Evolutionary conservation across 2,797 vertebrate genomes (phyloP), one percentile per base, ranked within the genome.

Genomic region (Chloroceryle inda): DNA sequence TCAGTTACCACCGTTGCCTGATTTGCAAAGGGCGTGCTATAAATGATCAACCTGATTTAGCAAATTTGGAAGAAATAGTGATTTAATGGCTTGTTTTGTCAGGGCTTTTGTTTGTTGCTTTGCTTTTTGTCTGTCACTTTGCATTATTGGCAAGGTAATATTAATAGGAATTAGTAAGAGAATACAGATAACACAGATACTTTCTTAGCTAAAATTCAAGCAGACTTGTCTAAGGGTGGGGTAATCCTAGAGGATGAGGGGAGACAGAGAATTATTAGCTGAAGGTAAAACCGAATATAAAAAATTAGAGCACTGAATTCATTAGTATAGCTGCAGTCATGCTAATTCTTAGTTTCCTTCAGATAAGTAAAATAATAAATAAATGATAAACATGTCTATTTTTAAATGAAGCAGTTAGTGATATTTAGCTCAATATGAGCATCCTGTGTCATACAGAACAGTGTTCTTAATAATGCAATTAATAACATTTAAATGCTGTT

Each of bases 101-200:
- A 63, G 85, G 31, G 89, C 37, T 93, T 92, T 95, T 95, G 79
- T 95, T 93, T 84, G 47, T 94, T 85, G 91, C 35, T 95, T 87
- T 95, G 81, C 26, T 94, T 77, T 67, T 95, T 93, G 67, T 94
- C 89, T 83, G 76, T 96, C 3, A 16, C 44, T 96, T 88, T 96
- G 45, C 79, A 13, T 97, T 96, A 69, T 66, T 77, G 68, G 69
- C 33, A 75, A 89, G 62, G 38, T 83, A 89, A 45, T 63, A 56
- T 76, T 93, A 92, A 56, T 82, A 27, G n/a, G 81, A 86, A 63
- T 72, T 75, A 80, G 56, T 91, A 16, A 55, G 91, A 95, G 78
- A 92, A 72, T 90, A n/a, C 45, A 58, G 40, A 84, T 94, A 21
- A 21, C 63, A 55, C 75, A 53, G 71, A 86, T 95, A 89, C 71